Percentiles rank a stretch among this genome's conserved stretches.
Conservation (phyloP, 2,888 invertebrate species). For the Cryptus armator region DNA sequence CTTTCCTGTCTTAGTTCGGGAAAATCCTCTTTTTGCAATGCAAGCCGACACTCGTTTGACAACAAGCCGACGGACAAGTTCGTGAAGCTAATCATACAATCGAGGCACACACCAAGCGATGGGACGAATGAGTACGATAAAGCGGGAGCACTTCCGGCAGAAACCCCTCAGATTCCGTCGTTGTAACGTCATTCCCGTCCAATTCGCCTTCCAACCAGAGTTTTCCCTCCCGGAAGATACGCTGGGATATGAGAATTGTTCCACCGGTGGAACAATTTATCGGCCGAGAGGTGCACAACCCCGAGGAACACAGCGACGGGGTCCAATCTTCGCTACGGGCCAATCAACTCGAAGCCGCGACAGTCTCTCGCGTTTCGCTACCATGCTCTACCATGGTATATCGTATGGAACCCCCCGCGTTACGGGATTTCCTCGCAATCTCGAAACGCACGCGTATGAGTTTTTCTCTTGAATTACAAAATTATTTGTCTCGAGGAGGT, state of each 20-base stretch:
- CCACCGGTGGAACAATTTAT: constrained; percentile 64
- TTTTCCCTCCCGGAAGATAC: background rate
- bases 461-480: background rate
- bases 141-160: constrained; percentile 12
- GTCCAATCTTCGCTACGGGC: constrained; percentile 61
- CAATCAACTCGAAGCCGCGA: constrained; percentile 56
- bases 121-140: background rate
- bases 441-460: background rate
- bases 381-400: background rate
- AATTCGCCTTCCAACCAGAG: constrained; percentile 10
- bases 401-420: background rate
- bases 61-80: background rate
- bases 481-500: background rate
- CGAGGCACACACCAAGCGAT: background rate
- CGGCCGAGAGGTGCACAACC: constrained; percentile 40
- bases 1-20: background rate
- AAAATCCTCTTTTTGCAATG: background rate
- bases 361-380: constrained; percentile 37
- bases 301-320: constrained; percentile 39
- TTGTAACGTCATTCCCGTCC: background rate
- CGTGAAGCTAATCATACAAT: background rate
- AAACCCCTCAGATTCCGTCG: background rate
- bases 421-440: background rate
- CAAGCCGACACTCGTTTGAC: no score
- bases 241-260: constrained; percentile 29